Conservation (phyloP, 2,888 invertebrate genomes). For the Tortrix viridana region DNA sequence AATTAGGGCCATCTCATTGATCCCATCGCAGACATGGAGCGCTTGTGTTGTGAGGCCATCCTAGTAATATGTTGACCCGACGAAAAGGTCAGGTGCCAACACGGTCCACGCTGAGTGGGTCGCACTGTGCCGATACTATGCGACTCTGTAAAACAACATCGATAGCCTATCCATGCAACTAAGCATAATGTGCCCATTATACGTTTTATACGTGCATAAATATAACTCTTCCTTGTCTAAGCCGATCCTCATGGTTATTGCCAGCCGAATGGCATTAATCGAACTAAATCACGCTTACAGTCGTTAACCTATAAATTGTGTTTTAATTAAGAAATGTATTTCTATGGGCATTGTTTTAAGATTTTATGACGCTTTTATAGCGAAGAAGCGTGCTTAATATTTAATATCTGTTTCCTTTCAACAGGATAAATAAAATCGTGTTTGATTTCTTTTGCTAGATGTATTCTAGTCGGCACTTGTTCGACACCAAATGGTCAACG, state of each 20-base stretch:
- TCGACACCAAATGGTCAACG: constrained; percentile 5
- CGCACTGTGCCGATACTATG: constrained; percentile 47
- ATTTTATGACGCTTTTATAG: too few relatives aligned
- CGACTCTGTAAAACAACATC: constrained; percentile 39
- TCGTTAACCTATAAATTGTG: constrained; percentile 19
- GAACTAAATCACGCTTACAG: constrained; percentile 23
- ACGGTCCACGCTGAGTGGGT: constrained; percentile 54
- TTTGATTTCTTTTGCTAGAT: constrained; percentile 8
- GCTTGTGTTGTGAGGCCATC: constrained; percentile 58
- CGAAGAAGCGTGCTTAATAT: neutral
- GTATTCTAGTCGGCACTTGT: neutral
- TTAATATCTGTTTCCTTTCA: neutral
- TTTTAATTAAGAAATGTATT: constrained; percentile 3
- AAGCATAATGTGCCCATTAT: constrained; percentile 44
- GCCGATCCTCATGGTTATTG: constrained; percentile 27
- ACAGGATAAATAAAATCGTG: neutral
- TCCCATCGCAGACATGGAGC: constrained; percentile 25
- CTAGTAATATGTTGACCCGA: constrained; percentile 67
- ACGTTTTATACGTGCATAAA: constrained; percentile 45
- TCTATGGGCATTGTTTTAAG: too few relatives aligned
- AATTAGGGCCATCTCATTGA: constrained; percentile 33
- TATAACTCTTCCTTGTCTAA: constrained; percentile 36
- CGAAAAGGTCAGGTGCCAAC: constrained; percentile 66
- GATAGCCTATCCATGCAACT: constrained; percentile 42
- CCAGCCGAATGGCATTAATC: constrained; percentile 21